Base-by-base conservation (phyloP, 2,888 invertebrate species). In the Eilema depressum region DNA sequence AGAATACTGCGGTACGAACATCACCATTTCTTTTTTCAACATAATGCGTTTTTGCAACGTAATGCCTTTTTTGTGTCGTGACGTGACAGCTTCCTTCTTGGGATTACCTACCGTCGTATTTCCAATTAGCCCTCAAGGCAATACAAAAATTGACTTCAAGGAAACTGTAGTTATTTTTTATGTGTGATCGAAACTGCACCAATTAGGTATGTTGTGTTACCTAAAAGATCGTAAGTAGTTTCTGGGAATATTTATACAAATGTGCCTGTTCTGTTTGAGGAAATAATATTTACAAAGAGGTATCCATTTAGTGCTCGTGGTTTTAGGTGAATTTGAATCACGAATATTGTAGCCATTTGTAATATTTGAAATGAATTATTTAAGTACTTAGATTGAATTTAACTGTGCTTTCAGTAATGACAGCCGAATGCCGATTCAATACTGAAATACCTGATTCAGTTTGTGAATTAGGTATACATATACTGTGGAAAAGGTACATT, bases 321-420 rank as follows among this genome's bases (percentile, higher is more conserved):
- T 17, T 41, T 41, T 41, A 14, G 5, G 41, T 41, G 41, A 17
- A 41, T 17, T 41, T 12, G 23, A 23, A 11, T 57, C 23, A 23
- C 2, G 4, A 25, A n/a, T 61, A 30, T 30, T 61, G 28, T 28
- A 17, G 5, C 28, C 61, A 30, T 0, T 20, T n/a, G 20, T n/a
- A 37, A 37, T 37, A 37, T 12, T 37, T 23, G 25, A 53, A 47
- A 26, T 68, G 70, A 70, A 33, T 33, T 7, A 33, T 33, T 33
- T 10, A 7, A 33, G 3, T 10, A 33, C 7, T 33, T 33, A 33
- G 8, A 33, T 33, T 33, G 4, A 33, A 33, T 33, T 33, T 33
- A 33, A 33, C 33, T 33, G 8, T 33, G 1, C 10, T 3, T 30
- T 3, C 30, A 30, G 30, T n/a, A n/a, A n/a, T n/a, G n/a, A n/a